Evolutionary conservation across 2,113 vertebrate species (phyloP), one percentile per base, ranked within the genome.

Genomic region (Agapornis roseicollis): DNA sequence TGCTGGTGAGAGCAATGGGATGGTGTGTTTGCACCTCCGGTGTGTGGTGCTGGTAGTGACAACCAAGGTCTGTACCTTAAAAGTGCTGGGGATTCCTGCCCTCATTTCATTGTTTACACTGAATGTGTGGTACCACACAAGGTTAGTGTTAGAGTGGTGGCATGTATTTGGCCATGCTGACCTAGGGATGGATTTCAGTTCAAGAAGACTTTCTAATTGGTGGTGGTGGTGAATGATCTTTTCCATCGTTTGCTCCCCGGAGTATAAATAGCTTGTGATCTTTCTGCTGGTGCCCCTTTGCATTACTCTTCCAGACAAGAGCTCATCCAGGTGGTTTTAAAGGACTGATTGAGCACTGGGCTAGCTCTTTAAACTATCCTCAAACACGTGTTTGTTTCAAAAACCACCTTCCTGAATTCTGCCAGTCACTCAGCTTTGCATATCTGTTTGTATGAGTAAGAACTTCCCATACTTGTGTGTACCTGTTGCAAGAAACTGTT

Each of bases 401-500:
- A 63, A 87, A 76, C 31, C 46, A 60, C 35, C 17, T 87, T 91
- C 29, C 61, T 55, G 37, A 94, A 47, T 83, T 50, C 55, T 85
- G n/a, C 61, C 37, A 39, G 79, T 74, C 70, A 27, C 47, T 85
- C 52, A 42, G 63, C 24, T 94, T 91, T 82, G 72, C n/a, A 5
- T 94, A 86, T 82, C 63, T 85, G 31, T 94, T 90, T 87, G 35
- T 84, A 5, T 93, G 91, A 82, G 83, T 91, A 89, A 91, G 90
- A 95, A 94, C 90, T 93, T 90, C 95, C 85, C 72, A 39, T 94
- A 24, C 96, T 83, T 97, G 94, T 94, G 89, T 88, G 78, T 97
- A 94, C 94, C 92, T 97, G 94, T 96, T 96, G 90, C 63, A 80
- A 92, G 88, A 93, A 92, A 93, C 93, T 94, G 88, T 92, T 97